A percentile compares a stretch with the other conserved stretches of the same genome.
Conservation (phyloP, 1,140 invertebrate species). For the Pinna nobilis region DNA sequence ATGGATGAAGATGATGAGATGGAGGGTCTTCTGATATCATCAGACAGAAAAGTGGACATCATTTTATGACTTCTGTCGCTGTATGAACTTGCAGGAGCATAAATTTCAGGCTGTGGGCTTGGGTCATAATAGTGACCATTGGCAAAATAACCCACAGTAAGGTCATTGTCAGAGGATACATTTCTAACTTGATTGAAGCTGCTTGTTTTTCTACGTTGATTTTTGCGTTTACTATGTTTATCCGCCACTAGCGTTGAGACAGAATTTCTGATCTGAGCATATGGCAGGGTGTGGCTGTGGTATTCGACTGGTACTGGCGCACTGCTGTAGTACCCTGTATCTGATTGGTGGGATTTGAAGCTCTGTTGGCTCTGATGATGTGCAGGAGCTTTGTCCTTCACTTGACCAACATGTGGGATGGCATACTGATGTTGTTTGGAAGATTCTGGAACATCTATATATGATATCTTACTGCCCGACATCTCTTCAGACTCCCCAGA, state of each 20-base stretch:
- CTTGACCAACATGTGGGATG: conserved; percentile 39
- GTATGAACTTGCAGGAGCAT: conserved; percentile 68
- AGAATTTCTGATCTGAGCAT: conserved; percentile 33
- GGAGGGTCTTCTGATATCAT: conserved; percentile 46
- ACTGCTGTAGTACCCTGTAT: conserved; percentile 61
- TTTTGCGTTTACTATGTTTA: conserved; percentile 35
- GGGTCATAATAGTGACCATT: conserved; percentile 69
- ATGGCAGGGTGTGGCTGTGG: conserved; percentile 35
- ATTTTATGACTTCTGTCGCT: conserved; percentile 63
- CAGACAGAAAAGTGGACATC: conserved; percentile 64
- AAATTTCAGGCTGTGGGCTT: conserved; percentile 57
- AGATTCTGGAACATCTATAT: conserved; percentile 58
- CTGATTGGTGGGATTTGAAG: conserved; percentile 37
- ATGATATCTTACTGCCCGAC: conserved; percentile 53
- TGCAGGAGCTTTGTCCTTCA: conserved; percentile 43
- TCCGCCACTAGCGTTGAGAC: conserved; percentile 39
- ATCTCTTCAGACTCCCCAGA: conserved; percentile 20
- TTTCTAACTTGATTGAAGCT: conserved; percentile 33
- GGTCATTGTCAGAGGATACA: conserved; percentile 36
- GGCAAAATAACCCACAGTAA: conserved; percentile 58
- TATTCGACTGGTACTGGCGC: conserved; percentile 59
- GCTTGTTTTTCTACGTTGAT: conserved; percentile 26
- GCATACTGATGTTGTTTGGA: conserved; percentile 48
- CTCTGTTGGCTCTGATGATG: conserved; percentile 37
- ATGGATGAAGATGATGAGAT: conserved; percentile 39